phyloP scores from a whole-genome alignment of 2,888 invertebrate genomes.

The Theretra japonica region DNA sequence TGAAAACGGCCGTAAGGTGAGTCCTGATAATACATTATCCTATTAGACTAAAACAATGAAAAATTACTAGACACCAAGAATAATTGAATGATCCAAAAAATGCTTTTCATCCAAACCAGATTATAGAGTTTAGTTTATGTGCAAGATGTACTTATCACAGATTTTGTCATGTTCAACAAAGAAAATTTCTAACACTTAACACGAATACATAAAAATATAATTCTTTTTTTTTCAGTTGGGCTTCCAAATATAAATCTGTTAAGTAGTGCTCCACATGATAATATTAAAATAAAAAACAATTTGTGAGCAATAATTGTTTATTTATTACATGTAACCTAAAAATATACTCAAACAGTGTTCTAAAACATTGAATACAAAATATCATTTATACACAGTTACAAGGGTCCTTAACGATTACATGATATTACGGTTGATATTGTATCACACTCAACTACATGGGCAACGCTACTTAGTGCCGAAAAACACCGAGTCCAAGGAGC shows the following conservation, averaged over 20 bases:
- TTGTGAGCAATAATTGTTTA: conserved; percentile 56
- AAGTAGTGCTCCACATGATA: conserved; percentile 47
- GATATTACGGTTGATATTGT: conserved; percentile 25
- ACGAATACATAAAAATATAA: background rate
- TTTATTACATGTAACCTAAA: conserved; percentile 50
- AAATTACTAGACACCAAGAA: background rate
- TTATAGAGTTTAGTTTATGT: too few species aligned
- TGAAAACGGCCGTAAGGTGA: conserved; percentile 23
- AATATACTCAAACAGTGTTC: conserved; percentile 51
- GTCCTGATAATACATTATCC: background rate
- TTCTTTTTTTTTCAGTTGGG: conserved; percentile 58
- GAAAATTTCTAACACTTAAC: too few species aligned
- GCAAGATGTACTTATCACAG: too few species aligned
- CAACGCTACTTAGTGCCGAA: background rate
- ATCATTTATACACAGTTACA: conserved; percentile 36
- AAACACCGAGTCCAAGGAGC: background rate
- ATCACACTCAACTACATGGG: background rate
- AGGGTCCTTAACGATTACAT: conserved; percentile 6
- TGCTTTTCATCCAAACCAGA: too few species aligned
- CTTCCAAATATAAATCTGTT: conserved; percentile 43
- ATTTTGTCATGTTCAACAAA: too few species aligned
- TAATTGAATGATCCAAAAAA: too few species aligned
- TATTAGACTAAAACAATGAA: background rate
- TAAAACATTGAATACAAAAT: conserved; percentile 51
- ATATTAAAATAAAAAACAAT: conserved; percentile 42